Base-by-base conservation (phyloP, 2,797 vertebrate species). In the Falco columbarius region DNA sequence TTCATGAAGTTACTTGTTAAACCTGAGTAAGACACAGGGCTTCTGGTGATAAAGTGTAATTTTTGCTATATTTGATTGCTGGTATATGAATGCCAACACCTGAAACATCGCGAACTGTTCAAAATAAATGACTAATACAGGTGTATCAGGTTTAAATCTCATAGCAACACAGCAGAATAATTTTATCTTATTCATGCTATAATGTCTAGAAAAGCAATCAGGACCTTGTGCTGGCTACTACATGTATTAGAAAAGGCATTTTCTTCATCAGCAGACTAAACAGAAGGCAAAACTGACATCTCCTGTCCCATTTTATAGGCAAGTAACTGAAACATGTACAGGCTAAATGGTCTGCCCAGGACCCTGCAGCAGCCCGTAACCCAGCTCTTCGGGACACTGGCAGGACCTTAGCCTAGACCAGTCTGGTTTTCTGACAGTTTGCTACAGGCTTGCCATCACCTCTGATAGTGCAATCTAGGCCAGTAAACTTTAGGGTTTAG, bases 1-100 rank as follows among this genome's bases (percentile, higher is more conserved):
- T 92, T 93, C 26, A 3, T 91, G 52, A 94, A 76, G 47, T 94
- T 96, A 77, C 81, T 87, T 90, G 83, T 95, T 93, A 95, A 95
- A 95, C 47, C 81, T n/a, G 44, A 71, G 42, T 81, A 86, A 95
- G 83, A 94, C 68, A 81, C 36, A 24, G 47, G 32, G n/a, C 90
- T 95, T 86, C 74, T 95, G 83, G 71, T 3, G 29, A 84, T 71
- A 63, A 94, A 90, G 26, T 84, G 61, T n/a, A 52, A 80, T 55
- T 94, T 95, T 90, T 93, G 55, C 68, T 92, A 0, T 63, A 63
- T 84, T 84, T 86, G 63, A 84, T 86, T 83, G 63, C 77, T 93
- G 59, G 27, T 76, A 67, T 73, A 59, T 49, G 71, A 95, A 86
- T 63, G 23, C 66, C 68, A 93, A 36, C 70, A 95, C 55, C 80